Evolutionary conservation across 2,888 invertebrate species (phyloP).

Genomic region (Eupithecia subumbrata): DNA sequence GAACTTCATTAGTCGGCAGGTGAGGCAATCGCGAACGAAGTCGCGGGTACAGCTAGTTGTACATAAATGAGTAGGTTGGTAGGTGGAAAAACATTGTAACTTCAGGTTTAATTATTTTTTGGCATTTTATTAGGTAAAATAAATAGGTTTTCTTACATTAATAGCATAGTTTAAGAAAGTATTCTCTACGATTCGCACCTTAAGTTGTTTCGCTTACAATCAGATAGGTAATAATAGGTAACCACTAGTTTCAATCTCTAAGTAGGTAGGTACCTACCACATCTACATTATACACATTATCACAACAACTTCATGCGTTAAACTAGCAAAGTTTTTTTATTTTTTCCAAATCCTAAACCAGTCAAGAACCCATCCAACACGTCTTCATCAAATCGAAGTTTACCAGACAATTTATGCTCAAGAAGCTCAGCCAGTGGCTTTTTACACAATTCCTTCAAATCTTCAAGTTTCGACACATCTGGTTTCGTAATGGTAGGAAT

Average conservation of each 20-base stretch:
- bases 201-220: neutral
- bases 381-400: constrained; percentile 55
- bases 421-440: constrained; percentile 28
- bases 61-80: too few relatives aligned
- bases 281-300: too few relatives aligned
- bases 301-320: neutral
- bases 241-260: too few relatives aligned
- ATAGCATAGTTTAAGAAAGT: neutral
- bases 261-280: too few relatives aligned
- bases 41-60: too few relatives aligned
- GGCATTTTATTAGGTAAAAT: neutral
- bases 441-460: constrained; percentile 31
- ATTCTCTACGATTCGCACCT: neutral
- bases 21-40: too few relatives aligned
- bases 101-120: neutral
- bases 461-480: constrained; percentile 38
- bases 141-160: neutral
- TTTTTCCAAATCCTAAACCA: constrained; percentile 48
- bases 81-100: neutral
- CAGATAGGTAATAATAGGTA: too few relatives aligned
- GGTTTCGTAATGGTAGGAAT: constrained; percentile 43
- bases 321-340: neutral
- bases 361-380: constrained; percentile 54
- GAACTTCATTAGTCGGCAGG: too few relatives aligned
- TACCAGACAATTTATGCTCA: constrained; percentile 37